Conservation (phyloP, 2,797 vertebrate species). For the Hemitrygon akajei region DNA sequence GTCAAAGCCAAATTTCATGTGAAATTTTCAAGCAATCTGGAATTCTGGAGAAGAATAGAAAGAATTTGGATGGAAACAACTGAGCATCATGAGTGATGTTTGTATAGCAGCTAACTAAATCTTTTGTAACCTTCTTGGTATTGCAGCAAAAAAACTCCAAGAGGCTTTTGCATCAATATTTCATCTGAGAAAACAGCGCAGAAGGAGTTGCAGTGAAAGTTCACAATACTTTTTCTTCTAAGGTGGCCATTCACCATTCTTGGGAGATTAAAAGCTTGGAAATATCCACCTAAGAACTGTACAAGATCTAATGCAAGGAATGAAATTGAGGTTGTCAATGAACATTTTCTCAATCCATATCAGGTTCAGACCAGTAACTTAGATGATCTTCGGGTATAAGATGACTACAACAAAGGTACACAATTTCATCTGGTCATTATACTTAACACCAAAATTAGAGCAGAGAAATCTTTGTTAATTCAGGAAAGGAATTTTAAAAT, state of each 20-base stretch:
- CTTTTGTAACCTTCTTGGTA: not conserved
- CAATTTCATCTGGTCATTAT: conserved; percentile 7
- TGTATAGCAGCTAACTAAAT: not conserved
- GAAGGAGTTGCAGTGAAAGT: not conserved
- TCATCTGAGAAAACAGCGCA: not conserved
- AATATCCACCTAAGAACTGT: not conserved
- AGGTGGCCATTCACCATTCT: not conserved
- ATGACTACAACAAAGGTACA: not conserved
- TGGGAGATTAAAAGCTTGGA: not conserved
- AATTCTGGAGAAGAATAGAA: not conserved
- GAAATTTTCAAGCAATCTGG: not conserved
- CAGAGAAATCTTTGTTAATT: not conserved
- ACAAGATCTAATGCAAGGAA: not conserved
- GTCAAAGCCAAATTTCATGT: not conserved
- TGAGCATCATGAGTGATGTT: not conserved
- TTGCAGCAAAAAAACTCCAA: not conserved
- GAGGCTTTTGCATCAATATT: not conserved
- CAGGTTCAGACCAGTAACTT: not conserved
- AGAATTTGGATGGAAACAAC: not conserved
- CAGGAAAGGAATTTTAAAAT: not conserved
- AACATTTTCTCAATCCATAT: not conserved
- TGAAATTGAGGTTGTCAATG: not conserved
- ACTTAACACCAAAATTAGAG: not conserved
- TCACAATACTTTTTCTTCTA: not conserved
- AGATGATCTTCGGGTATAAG: not conserved